A percentile compares a stretch with the other conserved stretches of the same genome.
Conservation (phyloP, 2,113 vertebrate species). For the Coptodon rendalli region DNA sequence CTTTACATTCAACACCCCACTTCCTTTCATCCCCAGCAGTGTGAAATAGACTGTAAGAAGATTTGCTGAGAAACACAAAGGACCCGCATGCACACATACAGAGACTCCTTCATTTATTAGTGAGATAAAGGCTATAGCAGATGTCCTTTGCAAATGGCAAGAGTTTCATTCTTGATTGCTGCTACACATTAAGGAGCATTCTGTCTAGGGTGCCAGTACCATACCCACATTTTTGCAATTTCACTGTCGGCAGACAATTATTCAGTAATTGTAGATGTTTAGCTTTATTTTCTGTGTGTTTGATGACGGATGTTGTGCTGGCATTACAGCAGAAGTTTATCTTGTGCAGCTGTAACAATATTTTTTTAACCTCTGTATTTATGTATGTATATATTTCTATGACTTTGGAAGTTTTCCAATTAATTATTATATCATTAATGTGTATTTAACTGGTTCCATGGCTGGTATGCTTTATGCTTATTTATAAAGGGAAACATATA, state of each 20-base stretch:
- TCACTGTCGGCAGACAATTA: neutral
- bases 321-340: neutral
- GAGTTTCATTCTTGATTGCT: neutral
- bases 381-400: neutral
- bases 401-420: neutral
- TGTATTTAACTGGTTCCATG: neutral
- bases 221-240: neutral
- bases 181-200: neutral
- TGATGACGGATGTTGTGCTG: neutral
- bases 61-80: neutral
- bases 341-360: neutral
- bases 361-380: neutral
- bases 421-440: neutral
- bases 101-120: neutral
- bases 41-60: neutral
- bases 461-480: neutral
- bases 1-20: neutral
- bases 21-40: neutral
- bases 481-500: neutral
- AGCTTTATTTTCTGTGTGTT: neutral
- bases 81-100: neutral
- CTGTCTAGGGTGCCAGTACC: neutral
- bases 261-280: neutral
- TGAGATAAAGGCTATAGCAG: neutral
- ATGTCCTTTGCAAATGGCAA: neutral